Base-by-base conservation (phyloP, 2,888 invertebrate species). In the Sycophila texana region DNA sequence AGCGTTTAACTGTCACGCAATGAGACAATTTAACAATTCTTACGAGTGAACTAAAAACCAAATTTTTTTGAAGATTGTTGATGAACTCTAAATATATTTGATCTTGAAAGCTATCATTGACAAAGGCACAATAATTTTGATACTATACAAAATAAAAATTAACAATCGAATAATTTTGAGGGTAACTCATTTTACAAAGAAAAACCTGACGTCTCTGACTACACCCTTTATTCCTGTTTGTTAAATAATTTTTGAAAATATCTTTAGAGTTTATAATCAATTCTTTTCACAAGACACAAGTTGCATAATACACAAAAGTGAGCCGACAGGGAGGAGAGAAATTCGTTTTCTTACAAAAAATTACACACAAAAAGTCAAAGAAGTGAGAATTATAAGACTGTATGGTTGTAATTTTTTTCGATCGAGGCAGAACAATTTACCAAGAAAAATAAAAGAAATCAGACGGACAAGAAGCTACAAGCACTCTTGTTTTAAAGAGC, bases 401-500 rank as follows among this genome's bases (percentile, higher is more conserved):
- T 66, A 39, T 75, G 74, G 73, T 70, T 55, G 51, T 73, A 58
- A 66, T 75, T 68, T 72, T 75, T 68, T 72, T 80, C 49, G 61
- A 72, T 76, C 49, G 61, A 73, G 55, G 22, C 47, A 79, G 47
- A 61, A 79, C 26, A 71, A 55, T 65, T 58, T 60, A 39, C 7
- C 7, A 5, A 71, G n/a, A 61, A 39, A 16, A 61, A 39, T 16
- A 61, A 39, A 39, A 39, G 7, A 0, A 39, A n/a, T 60, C 63
- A 20, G 20, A 66, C 76, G 39, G 18, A 58, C 61, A 68, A 68
- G 55, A 16, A 51, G 65, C 30, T 57, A 75, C 5, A 72, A 58
- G 81, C 70, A 83, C 83, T 82, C 83, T 83, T 83, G 82, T 84
- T 83, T 83, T 82, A 83, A 83, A 83, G 81, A 85, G 82, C 82